These are phyloP conservation scores for Capromys pilorides DNA, from an alignment of 2,797 vertebrate genomes.

Conservation along the genomic window DNA sequence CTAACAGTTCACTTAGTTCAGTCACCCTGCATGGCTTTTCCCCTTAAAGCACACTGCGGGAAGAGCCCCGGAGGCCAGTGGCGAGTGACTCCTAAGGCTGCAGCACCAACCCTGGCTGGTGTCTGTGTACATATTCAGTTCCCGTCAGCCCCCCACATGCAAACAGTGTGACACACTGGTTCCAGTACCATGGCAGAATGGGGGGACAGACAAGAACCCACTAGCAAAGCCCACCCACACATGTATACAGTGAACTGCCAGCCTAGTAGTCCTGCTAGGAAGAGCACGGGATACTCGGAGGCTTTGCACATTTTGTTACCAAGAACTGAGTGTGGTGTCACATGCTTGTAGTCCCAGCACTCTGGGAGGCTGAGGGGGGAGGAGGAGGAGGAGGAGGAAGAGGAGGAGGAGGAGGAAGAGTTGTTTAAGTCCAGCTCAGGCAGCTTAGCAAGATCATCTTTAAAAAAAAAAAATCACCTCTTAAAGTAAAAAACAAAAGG, in stretches of 20 bases:
- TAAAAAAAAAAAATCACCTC: too few species aligned
- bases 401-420: too few species aligned
- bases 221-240: too few species aligned
- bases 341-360: too few species aligned
- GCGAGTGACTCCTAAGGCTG: not conserved
- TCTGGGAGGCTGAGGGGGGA: too few species aligned
- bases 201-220: too few species aligned
- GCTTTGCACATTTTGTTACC: not conserved
- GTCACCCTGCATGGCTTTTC: not conserved
- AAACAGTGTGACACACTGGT: accelerated
- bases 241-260: accelerated
- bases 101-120: not conserved
- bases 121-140: not conserved
- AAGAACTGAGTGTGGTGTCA: not conserved
- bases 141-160: not conserved
- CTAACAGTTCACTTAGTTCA: not conserved
- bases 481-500: too few species aligned
- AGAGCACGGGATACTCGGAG: not conserved
- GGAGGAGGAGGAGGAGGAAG: too few species aligned
- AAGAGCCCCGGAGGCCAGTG: not conserved
- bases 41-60: not conserved
- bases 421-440: too few species aligned
- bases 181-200: not conserved
- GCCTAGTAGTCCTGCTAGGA: not conserved
- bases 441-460: too few species aligned